A percentile compares a stretch with the other conserved stretches of the same genome.
phyloP scores from a whole-genome alignment of 1,140 invertebrate species.

The Aphelenchoides fujianensis region DNA sequence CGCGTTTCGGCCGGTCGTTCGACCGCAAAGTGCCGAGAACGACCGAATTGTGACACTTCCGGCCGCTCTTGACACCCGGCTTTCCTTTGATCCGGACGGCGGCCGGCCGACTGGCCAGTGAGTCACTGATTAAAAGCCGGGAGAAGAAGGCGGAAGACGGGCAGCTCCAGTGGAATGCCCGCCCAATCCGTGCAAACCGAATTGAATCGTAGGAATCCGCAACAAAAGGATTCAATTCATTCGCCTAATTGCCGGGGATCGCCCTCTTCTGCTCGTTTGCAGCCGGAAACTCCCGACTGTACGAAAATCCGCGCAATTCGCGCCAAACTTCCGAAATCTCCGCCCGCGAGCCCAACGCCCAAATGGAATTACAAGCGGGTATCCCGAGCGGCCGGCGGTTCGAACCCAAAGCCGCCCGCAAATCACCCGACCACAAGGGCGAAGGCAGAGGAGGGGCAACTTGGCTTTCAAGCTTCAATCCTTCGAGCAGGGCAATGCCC shows the following conservation, averaged over 20 bases:
- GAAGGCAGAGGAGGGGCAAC: neutral
- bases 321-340: neutral
- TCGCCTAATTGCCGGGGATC: no score
- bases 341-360: neutral
- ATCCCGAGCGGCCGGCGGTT: neutral
- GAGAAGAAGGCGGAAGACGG: neutral
- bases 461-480: neutral
- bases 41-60: no score
- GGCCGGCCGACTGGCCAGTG: no score
- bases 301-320: neutral
- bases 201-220: neutral
- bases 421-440: no score
- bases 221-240: no score
- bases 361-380: neutral
- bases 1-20: no score
- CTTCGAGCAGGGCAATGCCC: neutral
- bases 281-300: neutral
- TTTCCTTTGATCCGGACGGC: no score
- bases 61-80: no score
- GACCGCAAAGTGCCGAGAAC: no score
- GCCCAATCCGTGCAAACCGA: neutral
- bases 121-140: no score
- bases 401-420: neutral
- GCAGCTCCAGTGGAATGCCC: neutral
- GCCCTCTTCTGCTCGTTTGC: no score